Base-by-base conservation (phyloP, 2,888 invertebrate species). In the Oscheius sp. region DNA sequence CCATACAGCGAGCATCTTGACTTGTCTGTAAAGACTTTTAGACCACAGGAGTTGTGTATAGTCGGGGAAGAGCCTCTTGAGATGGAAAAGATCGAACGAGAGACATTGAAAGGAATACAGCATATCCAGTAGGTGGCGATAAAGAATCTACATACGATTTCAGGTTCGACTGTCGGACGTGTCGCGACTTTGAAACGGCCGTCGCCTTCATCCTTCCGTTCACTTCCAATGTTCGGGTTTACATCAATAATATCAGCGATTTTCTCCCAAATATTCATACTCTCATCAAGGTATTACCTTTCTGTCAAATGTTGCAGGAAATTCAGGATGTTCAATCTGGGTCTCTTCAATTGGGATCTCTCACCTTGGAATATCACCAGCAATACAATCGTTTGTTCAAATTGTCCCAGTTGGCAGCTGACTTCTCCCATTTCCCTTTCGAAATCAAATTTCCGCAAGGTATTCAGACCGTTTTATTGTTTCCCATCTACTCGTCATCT, bases 321-420 rank as follows among this genome's bases (percentile, higher is more conserved):
- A 1, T 61, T n/a, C 43, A 61, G 61, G 5, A 41, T 12, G 21
- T 43, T n/a, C 61, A 61, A 43, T 7, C 3, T 21, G 21, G 43
- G 9, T 18, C n/a, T 18, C 21, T 43, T 2, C 6, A 5, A 18
- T 9, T 61, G 21, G n/a, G 41, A 12, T 61, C 16, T 21, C 61
- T 61, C 2, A 1, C 43, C 0, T 18, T 61, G 3, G 61, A 61
- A 23, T 61, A 61, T 41, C 29, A 61, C 21, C 21, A 41, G n/a
- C 61, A 61, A 21, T 61, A 61, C 61, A 61, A 61, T 2, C 41
- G 61, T 16, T 18, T 61, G 16, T 61, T 61, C 45, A 61, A 61
- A 43, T 41, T 61, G n/a, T n/a, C 43, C 18, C n/a, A 43, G 18
- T 18, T 61, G 41, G 21, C 43, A 6, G 21, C 43, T 2, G 43